Percentiles rank a stretch among this genome's conserved stretches.
phyloP scores from a whole-genome alignment of 2,888 invertebrate species.

The Drosophila paracracens region DNA sequence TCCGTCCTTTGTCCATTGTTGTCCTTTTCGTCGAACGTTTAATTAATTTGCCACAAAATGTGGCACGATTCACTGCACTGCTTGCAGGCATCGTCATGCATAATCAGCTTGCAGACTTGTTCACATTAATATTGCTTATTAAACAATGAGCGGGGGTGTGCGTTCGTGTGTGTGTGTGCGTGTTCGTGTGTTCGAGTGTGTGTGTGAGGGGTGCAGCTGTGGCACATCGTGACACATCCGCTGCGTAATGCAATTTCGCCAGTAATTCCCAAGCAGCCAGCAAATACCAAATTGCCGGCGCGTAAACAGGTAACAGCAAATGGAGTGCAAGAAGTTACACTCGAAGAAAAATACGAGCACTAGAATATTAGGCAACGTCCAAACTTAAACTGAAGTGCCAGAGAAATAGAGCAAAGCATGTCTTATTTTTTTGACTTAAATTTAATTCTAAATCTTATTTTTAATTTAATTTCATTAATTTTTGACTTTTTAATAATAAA shows the following conservation, averaged over 20 bases:
- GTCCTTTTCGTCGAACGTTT: conserved; percentile 56
- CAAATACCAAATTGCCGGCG: conserved; percentile 61
- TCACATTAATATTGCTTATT: conserved; percentile 59
- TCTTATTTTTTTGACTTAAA: not conserved
- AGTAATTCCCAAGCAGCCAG: conserved; percentile 35
- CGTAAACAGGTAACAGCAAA: conserved; percentile 60
- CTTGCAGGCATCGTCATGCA: conserved; percentile 48
- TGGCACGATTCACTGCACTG: conserved; percentile 47
- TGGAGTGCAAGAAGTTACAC: not conserved
- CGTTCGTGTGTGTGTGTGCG: not conserved
- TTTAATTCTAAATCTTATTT: too few species aligned
- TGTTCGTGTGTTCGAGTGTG: not conserved
- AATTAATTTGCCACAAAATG: conserved; percentile 80
- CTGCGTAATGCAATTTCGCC: conserved; percentile 53
- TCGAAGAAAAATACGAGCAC: not conserved
- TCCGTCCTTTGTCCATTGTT: conserved; percentile 22
- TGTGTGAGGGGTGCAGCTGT: not conserved
- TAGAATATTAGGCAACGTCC: not conserved
- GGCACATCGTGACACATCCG: conserved; percentile 47
- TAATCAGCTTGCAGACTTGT: conserved; percentile 60
- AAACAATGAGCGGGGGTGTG: conserved; percentile 29
- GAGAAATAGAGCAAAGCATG: not conserved
- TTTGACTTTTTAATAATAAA: not conserved
- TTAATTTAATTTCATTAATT: not conserved
- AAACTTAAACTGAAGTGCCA: not conserved